These are phyloP conservation scores for Vanacampus margaritifer DNA, from an alignment of 2,113 vertebrate species.

Conservation along the genomic window DNA sequence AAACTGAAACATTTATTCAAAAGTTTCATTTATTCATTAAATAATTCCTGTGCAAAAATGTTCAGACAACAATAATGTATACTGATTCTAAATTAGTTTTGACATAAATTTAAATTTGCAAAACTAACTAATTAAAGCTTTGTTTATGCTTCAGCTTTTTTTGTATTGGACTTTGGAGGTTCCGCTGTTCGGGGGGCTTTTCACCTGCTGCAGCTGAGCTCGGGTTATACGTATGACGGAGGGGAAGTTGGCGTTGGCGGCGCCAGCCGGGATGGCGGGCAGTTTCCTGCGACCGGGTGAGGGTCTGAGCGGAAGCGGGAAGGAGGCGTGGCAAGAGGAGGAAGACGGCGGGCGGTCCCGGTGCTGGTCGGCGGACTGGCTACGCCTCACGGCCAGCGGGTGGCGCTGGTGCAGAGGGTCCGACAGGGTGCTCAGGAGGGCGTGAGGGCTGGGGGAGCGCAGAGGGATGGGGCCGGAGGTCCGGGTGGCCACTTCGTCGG, in stretches of 20 bases:
- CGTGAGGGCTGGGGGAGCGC: slow-evolving; percentile 82
- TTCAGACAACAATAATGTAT: no score
- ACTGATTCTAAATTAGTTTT: no score
- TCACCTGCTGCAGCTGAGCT: slow-evolving; percentile 91
- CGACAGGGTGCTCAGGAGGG: slow-evolving; percentile 76
- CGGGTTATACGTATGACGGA: slow-evolving; percentile 90
- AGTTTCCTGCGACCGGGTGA: slow-evolving; percentile 81
- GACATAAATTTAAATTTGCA: no score
- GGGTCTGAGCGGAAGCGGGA: slow-evolving; percentile 63
- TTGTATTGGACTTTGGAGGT: background rate
- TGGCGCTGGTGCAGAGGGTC: slow-evolving; percentile 79
- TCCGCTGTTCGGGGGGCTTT: slow-evolving; percentile 41
- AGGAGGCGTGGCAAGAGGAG: slow-evolving; percentile 73
- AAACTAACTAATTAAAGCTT: no score
- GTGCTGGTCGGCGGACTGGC: slow-evolving; percentile 81
- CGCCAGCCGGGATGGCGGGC: slow-evolving; percentile 81
- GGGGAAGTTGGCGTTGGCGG: slow-evolving; percentile 81
- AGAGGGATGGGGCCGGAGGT: slow-evolving; percentile 78
- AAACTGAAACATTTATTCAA: no score
- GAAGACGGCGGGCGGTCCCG: slow-evolving; percentile 64
- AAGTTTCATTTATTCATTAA: no score
- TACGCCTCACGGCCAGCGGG: slow-evolving; percentile 75
- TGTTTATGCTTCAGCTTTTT: background rate
- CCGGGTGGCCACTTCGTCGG: slow-evolving; percentile 75
- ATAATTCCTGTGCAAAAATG: no score